Base-by-base conservation (phyloP, 2,113 vertebrate genomes). In the Syrrhaptes paradoxus region DNA sequence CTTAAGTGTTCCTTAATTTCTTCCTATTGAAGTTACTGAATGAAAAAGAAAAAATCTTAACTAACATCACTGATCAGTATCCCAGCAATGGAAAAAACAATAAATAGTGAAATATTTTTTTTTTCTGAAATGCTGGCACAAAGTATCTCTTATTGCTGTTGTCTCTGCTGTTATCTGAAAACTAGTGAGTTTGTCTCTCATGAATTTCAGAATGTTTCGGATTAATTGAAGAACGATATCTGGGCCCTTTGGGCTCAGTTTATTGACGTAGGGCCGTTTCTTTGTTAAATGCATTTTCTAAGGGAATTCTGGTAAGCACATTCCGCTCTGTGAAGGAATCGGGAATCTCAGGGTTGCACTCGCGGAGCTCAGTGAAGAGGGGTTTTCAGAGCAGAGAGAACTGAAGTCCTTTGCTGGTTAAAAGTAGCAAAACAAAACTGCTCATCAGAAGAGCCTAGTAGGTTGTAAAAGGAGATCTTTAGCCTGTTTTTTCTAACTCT, bases 241-340 rank as follows among this genome's bases (percentile, higher is more conserved):
- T 32, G 13, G 7, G 46, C 59, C 16, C 59, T 83, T 85, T 32
- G 41, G 31, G 70, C 46, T 87, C 32, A 12, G 43, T 66, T 73
- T 46, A 43, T 71, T 74, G 79, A 51, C 32, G 9, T 2, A 29
- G 29, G 29, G 29, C 26, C 26, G 6, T 51, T 79, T 79, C 59
- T 74, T 93, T 65, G 20, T 92, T 48, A 41, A 41, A 41, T 32
- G 5, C 3, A 3, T 73, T 51, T 87, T 79, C 51, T 7, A 6
- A 87, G 48, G 21, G 85, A 43, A 24, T 62, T 95, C 62, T 68
- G 2, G 43, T 52, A 8, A 77, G 17, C 25, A 20, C 16, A 8
- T 11, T 31, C 55, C 0, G 0, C 10, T 51, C 6, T 4, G 36
- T 43, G 58, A 34, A 66, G 73, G 59, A 62, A 19, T 34, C 2